phyloP scores from a whole-genome alignment of 1,140 invertebrate species.

The Cotesia typhae region DNA sequence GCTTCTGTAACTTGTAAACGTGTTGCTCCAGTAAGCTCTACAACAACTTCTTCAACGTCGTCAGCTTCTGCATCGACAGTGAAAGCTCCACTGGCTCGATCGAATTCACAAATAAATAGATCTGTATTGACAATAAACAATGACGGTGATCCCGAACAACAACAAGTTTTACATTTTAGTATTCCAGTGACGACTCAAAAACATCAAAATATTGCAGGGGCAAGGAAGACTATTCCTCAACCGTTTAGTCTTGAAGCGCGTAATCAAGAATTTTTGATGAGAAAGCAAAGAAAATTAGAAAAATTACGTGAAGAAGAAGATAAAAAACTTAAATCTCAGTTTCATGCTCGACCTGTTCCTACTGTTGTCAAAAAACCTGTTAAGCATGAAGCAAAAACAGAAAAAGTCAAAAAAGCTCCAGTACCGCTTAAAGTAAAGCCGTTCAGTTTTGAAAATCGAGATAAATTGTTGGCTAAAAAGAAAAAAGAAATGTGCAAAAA shows the following conservation, averaged over 20 bases:
- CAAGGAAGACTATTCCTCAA: constrained; percentile 47
- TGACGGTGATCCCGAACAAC: constrained; percentile 42
- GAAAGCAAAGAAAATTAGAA: constrained; percentile 68
- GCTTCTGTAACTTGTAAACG: too few species aligned
- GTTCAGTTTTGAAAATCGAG: constrained; percentile 68
- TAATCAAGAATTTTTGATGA: constrained; percentile 61
- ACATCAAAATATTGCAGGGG: constrained; percentile 29
- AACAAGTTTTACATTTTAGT: constrained; percentile 55
- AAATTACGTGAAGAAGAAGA: constrained; percentile 52
- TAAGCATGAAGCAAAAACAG: background rate
- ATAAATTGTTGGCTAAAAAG: constrained; percentile 59
- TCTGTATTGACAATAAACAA: constrained; percentile 42
- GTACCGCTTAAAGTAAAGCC: constrained; percentile 43
- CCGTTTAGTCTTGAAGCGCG: constrained; percentile 70
- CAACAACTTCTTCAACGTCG: too few species aligned
- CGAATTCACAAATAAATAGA: constrained; percentile 33
- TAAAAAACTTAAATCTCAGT: constrained; percentile 54
- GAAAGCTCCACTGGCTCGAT: constrained; percentile 28
- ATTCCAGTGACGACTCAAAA: constrained; percentile 45
- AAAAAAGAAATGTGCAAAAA: constrained; percentile 67
- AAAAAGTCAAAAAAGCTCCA: background rate
- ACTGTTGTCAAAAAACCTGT: constrained; percentile 36
- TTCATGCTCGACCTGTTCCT: constrained; percentile 64
- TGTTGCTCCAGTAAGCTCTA: too few species aligned
- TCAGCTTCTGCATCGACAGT: too few species aligned